phyloP scores from a whole-genome alignment of 2,113 vertebrate genomes.

The Cynocephalus volans region DNA sequence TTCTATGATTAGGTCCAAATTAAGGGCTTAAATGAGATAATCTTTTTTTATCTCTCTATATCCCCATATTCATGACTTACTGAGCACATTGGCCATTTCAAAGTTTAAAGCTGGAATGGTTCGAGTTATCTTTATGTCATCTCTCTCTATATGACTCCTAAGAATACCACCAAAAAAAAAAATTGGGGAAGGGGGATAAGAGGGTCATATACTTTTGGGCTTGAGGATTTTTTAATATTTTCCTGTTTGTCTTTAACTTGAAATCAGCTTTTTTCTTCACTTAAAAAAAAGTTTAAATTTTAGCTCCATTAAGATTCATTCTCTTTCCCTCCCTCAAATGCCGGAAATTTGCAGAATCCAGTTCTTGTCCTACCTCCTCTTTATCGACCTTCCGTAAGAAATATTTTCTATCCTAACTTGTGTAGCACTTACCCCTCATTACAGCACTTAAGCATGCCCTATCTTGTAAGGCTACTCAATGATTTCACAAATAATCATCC shows the following conservation, averaged over 20 bases:
- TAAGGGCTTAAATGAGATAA: background rate
- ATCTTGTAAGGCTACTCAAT: background rate
- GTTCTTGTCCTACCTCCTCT: background rate
- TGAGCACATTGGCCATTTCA: background rate
- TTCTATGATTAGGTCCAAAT: conserved; percentile 35
- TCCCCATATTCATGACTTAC: background rate
- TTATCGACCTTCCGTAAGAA: background rate
- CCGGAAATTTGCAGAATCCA: background rate
- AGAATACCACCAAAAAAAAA: background rate
- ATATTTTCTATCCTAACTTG: background rate
- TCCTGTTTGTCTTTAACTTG: background rate
- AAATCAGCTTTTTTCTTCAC: conserved; percentile 20
- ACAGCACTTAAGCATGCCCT: background rate
- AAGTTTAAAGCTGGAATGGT: background rate
- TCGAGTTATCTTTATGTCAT: background rate
- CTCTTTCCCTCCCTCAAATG: background rate
- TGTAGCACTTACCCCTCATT: background rate
- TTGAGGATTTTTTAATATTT: background rate
- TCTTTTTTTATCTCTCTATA: background rate
- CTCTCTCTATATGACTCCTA: background rate
- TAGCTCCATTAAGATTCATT: background rate
- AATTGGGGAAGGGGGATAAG: background rate
- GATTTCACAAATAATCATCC: background rate
- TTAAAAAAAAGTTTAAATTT: background rate
- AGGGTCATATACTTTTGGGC: background rate